Conservation (phyloP, 2,113 vertebrate genomes). For the Hydropotes inermis region DNA sequence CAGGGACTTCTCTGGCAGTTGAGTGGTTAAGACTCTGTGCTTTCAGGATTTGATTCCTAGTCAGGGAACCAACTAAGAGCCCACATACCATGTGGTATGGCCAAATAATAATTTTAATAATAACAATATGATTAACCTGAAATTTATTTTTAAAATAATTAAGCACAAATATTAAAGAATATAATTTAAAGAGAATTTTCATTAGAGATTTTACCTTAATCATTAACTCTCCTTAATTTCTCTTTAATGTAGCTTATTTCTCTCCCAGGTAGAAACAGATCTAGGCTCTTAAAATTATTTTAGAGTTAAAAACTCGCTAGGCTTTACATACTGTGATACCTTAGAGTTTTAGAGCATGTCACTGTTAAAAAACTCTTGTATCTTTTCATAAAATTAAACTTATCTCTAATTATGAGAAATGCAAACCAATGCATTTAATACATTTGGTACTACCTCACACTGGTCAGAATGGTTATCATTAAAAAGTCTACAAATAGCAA, state of each 20-base stretch:
- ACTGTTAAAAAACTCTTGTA: neutral
- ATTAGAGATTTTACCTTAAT: neutral
- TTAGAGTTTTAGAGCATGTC: neutral
- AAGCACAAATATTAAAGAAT: neutral
- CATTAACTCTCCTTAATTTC: neutral
- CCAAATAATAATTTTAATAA: neutral
- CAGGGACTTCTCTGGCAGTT: neutral
- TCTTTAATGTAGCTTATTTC: neutral
- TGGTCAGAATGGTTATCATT: neutral
- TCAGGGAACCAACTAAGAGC: neutral
- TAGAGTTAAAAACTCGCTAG: neutral
- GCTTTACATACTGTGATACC: neutral
- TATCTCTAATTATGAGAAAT: neutral
- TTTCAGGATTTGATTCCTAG: neutral
- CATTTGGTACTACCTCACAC: neutral
- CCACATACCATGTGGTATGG: neutral
- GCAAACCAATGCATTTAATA: neutral
- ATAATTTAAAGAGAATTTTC: neutral
- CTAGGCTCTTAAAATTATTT: neutral
- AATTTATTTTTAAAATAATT: constrained; percentile 9
- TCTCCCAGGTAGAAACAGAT: neutral
- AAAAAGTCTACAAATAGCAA: neutral
- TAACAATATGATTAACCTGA: neutral
- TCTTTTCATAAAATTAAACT: neutral
- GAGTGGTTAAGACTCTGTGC: neutral